phyloP scores from a whole-genome alignment of 35 echinoderm and acorn worm species.

The Strongylocentrotus purpuratus region DNA sequence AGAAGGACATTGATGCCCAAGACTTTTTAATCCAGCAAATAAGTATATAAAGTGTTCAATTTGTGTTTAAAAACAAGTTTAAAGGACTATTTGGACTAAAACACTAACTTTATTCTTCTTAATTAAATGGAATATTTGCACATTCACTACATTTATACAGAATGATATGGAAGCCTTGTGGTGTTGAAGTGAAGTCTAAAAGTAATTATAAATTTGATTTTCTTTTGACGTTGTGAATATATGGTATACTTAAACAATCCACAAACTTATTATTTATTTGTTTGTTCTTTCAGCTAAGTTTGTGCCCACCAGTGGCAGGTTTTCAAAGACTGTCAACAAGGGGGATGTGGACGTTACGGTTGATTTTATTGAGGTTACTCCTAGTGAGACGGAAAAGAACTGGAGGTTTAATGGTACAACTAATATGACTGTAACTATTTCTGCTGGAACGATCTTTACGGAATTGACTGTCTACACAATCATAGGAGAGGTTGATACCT shows the following conservation, averaged over 20 bases:
- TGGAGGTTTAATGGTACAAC: background rate
- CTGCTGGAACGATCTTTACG: background rate
- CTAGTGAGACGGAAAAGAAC: background rate
- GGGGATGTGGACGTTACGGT: conserved; percentile 16
- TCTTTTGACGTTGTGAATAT: too few species aligned
- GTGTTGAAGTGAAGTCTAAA: too few species aligned
- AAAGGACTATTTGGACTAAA: too few species aligned
- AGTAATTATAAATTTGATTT: too few species aligned
- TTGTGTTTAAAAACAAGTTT: too few species aligned
- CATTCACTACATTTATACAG: too few species aligned
- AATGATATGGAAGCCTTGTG: too few species aligned
- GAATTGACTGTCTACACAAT: background rate
- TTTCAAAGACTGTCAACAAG: conserved; percentile 6
- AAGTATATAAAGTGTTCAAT: too few species aligned
- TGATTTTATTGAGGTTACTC: background rate
- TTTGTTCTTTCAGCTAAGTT: background rate
- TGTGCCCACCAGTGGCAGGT: background rate
- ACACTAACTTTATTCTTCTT: too few species aligned
- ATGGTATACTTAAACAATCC: background rate
- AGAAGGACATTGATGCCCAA: too few species aligned
- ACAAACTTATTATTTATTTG: background rate
- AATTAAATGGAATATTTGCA: too few species aligned
- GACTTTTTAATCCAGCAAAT: too few species aligned
- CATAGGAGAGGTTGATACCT: background rate
- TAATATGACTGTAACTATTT: background rate